A percentile compares a stretch with the other conserved stretches of the same genome.
Conservation (phyloP, 2,113 vertebrate genomes). For the Climacteris rufus region DNA sequence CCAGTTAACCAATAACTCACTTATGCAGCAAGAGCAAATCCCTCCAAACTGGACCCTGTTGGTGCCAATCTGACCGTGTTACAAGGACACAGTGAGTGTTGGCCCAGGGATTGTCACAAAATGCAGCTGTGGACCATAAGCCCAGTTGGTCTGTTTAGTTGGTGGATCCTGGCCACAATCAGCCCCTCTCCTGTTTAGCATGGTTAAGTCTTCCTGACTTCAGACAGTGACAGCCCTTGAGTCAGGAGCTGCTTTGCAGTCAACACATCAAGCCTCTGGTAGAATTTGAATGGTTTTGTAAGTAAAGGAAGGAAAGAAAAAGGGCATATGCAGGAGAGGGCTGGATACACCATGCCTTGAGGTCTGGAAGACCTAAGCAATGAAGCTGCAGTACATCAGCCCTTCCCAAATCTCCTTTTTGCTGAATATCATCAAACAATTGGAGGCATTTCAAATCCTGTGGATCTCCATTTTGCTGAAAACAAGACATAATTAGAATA, state of each 20-base stretch:
- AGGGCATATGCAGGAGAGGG: not conserved
- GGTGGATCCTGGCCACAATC: fast-evolving
- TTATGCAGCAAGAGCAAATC: not conserved
- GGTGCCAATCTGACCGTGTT: not conserved
- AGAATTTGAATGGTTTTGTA: not conserved
- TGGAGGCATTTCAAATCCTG: not conserved
- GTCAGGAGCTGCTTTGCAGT: not conserved
- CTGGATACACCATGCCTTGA: not conserved
- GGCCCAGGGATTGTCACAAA: not conserved
- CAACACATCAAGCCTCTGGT: not conserved
- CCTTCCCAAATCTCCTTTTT: not conserved
- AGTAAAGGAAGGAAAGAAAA: not conserved
- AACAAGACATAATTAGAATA: not conserved
- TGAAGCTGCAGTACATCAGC: not conserved
- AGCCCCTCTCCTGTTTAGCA: not conserved
- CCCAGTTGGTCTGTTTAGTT: not conserved
- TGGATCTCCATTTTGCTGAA: not conserved
- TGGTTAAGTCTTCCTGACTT: not conserved
- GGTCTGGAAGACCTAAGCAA: not conserved
- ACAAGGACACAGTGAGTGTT: not conserved
- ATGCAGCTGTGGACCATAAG: not conserved
- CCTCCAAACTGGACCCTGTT: not conserved
- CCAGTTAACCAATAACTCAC: not conserved
- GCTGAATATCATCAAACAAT: not conserved
- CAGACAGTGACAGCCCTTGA: not conserved